Conservation (phyloP, 2,888 invertebrate species). For the Drosophila vallismaia region DNA sequence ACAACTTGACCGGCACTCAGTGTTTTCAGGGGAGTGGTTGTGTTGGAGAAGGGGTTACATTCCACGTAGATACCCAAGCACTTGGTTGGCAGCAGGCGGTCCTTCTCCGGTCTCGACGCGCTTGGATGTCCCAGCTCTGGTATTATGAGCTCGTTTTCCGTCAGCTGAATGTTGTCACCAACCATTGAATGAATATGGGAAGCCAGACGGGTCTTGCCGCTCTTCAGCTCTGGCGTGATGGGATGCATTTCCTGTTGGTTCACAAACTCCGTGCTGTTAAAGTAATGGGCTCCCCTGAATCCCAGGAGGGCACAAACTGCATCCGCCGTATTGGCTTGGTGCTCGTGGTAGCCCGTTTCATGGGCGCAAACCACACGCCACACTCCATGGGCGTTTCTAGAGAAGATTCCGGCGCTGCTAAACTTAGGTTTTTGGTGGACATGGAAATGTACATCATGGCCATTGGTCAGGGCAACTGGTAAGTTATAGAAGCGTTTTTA, state of each 20-base stretch:
- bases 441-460: constrained; percentile 86
- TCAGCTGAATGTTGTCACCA: constrained; percentile 70
- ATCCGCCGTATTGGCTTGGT: constrained; percentile 83
- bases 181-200: constrained; percentile 43
- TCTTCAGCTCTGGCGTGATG: constrained; percentile 72
- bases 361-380: constrained; percentile 89
- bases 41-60: constrained; percentile 76
- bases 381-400: constrained; percentile 86
- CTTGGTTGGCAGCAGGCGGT: constrained; percentile 53
- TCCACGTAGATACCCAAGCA: constrained; percentile 81
- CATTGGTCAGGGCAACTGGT: constrained; percentile 88
- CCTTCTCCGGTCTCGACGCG: constrained; percentile 46
- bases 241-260: constrained; percentile 58
- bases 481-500: no score
- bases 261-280: constrained; percentile 69
- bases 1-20: constrained; percentile 73
- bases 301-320: constrained; percentile 89
- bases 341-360: constrained; percentile 70
- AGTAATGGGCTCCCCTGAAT: constrained; percentile 84
- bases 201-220: constrained; percentile 23
- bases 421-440: constrained; percentile 86
- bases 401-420: constrained; percentile 87
- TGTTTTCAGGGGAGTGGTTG: constrained; percentile 71
- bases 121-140: constrained; percentile 10
- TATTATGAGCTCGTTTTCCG: constrained; percentile 37